Percentiles rank a stretch among this genome's conserved stretches.
Evolutionary conservation across 2,113 vertebrate species (phyloP).

Genomic region (Fukomys damarensis): DNA sequence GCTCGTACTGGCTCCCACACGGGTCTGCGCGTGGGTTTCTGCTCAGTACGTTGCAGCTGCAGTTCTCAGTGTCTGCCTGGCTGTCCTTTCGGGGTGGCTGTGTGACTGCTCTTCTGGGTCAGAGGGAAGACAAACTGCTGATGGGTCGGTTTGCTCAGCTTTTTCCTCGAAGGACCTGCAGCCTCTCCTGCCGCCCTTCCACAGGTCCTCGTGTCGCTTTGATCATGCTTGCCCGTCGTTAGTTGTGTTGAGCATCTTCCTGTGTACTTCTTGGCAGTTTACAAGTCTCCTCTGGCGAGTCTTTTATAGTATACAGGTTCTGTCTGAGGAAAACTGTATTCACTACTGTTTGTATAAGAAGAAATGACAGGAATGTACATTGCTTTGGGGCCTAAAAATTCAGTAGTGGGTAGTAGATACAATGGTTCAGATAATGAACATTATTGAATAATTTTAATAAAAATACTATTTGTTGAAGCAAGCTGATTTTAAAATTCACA

Average conservation of each 20-base stretch:
- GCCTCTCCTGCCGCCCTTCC: neutral
- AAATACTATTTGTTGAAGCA: conserved; percentile 17
- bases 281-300: neutral
- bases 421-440: neutral
- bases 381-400: neutral
- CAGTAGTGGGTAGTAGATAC: neutral
- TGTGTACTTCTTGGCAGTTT: neutral
- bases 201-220: neutral
- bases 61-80: neutral
- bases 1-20: neutral
- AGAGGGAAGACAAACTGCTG: neutral
- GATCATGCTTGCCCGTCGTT: neutral
- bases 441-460: conserved; percentile 15
- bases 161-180: neutral
- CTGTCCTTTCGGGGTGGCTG: neutral
- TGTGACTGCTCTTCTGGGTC: neutral
- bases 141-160: neutral
- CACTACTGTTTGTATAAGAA: neutral
- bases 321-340: neutral
- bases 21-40: neutral
- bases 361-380: neutral
- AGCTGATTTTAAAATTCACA: conserved; percentile 44
- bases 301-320: neutral
- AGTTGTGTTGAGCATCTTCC: neutral
- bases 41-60: neutral